Evolutionary conservation across 2,797 vertebrate species (phyloP).

Genomic region (Anguilla pacifica): DNA sequence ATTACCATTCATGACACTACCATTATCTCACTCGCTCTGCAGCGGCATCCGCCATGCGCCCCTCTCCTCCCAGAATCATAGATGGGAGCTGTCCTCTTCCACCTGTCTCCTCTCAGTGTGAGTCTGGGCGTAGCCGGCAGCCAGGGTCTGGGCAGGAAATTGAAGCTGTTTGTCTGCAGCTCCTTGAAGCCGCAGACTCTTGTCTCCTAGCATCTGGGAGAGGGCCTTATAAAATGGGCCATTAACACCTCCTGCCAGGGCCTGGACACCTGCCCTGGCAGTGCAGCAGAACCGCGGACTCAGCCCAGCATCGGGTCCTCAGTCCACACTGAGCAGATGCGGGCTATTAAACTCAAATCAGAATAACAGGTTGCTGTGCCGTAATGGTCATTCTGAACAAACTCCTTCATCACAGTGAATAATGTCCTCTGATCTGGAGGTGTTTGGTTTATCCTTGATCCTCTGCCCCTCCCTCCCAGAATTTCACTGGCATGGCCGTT

Average conservation of each 20-base stretch:
- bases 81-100: constrained; percentile 40
- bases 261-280: constrained; percentile 43
- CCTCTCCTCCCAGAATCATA: constrained; percentile 28
- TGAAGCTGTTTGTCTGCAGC: constrained; percentile 21
- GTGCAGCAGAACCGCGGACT: constrained; percentile 51
- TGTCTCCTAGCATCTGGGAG: constrained; percentile 35
- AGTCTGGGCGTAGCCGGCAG: not conserved
- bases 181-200: constrained; percentile 44
- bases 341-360: constrained; percentile 2
- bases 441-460: constrained; percentile 22
- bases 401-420: constrained; percentile 15
- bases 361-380: constrained; percentile 8
- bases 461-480: not conserved
- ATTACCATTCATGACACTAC: constrained; percentile 38
- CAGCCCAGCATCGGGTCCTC: constrained; percentile 8
- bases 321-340: constrained; percentile 22
- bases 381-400: constrained; percentile 10
- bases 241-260: constrained; percentile 60
- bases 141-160: constrained; percentile 13
- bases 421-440: constrained; percentile 8
- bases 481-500: constrained; percentile 6
- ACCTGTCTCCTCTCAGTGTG: constrained; percentile 24
- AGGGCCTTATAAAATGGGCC: constrained; percentile 62
- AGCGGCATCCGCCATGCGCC: not conserved
- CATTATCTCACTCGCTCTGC: constrained; percentile 43